Base-by-base conservation (phyloP, 2,797 vertebrate species). In the Gorsachius magnificus region DNA sequence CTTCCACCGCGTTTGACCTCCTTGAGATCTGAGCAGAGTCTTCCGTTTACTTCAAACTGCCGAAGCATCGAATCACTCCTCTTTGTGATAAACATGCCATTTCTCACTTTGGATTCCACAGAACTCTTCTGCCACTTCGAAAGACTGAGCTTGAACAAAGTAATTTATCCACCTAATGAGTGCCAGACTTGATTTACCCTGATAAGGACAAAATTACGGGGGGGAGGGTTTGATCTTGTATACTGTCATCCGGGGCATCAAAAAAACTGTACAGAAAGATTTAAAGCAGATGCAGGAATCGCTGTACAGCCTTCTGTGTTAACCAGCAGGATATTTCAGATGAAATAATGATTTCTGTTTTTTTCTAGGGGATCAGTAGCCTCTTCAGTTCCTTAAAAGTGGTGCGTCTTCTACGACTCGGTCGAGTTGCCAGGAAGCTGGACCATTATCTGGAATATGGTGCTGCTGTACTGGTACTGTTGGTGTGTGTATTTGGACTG, bases 401-500 rank as follows among this genome's bases (percentile, higher is more conserved):
- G 97, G 99, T 99, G 61, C 99, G 99, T 43, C 98, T 99, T 51
- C 98, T 99, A 26, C 98, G 99, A 80, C 97, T 99, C 53, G 99
- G 99, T 16, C 98, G 99, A 3, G 99, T 99, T 43, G 99, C 99
- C 77, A 97, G 99, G 76, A 99, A 99, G 91, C 93, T 99, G 98
- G 99, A 99, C 97, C 99, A 99, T 97, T 99, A 99, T 88, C 98
- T 99, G 97, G 99, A 99, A 72, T 99, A 99, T 2, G 99, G 99
- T 2, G 99, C 99, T 0, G 99, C 99, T 0, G 99, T 99, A 15
- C 98, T 99, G 64, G 99, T 99, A 50, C 98, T 99, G 86, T 79
- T 99, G 97, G 99, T 99, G 46, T 99, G 99, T 38, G 99, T 99
- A 41, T 99, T 99, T 63, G 99, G 99, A 54, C 98, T 99, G 57